A percentile compares a stretch with the other conserved stretches of the same genome.
phyloP scores from a whole-genome alignment of 2,888 invertebrate genomes.

The Uloborus plumipes region DNA sequence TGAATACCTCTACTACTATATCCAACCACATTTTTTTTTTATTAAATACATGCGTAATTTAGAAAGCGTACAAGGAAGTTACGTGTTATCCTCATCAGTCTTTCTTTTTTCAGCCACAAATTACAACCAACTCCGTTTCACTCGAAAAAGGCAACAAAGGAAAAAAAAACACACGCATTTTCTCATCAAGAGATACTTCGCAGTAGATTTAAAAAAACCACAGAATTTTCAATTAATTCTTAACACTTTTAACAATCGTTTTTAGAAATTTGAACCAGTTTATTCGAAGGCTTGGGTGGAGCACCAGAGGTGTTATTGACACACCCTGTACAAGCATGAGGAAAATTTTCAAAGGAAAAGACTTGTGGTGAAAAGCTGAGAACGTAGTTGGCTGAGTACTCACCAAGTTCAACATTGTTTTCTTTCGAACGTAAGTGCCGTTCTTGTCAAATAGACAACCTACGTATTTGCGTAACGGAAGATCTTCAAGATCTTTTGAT shows the following conservation, averaged over 20 bases:
- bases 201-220: not conserved
- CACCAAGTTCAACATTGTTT: not conserved
- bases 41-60: no score
- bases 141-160: no score
- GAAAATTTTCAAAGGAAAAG: not conserved
- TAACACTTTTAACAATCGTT: constrained; percentile 2
- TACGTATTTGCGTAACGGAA: not conserved
- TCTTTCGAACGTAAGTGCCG: no score
- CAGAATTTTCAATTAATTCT: constrained; percentile 28
- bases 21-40: no score
- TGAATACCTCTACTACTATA: no score
- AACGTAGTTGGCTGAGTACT: not conserved
- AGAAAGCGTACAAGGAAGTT: no score
- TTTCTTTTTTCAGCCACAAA: no score
- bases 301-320: constrained; percentile 30
- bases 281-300: constrained; percentile 45
- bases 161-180: no score
- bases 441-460: not conserved
- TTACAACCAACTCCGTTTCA: no score
- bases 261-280: constrained; percentile 40
- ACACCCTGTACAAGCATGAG: constrained; percentile 23
- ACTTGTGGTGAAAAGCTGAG: not conserved
- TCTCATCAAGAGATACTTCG: not conserved
- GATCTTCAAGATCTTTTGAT: constrained; percentile 4
- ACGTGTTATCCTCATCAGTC: no score